Evolutionary conservation across 2,113 vertebrate genomes (phyloP).

Genomic region (Corvus cornix): DNA sequence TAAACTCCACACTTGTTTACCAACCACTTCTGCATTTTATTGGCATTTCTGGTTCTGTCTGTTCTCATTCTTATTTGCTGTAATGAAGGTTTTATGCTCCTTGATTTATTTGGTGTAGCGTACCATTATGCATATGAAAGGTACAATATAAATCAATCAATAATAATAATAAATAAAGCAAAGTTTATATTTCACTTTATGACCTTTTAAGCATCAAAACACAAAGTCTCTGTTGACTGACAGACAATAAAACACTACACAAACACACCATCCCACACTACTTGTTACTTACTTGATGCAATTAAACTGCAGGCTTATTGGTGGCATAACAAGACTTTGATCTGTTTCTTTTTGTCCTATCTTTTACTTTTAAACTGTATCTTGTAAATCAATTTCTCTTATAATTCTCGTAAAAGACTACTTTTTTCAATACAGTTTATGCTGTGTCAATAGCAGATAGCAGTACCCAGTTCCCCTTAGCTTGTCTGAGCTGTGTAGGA

Average conservation of each 20-base stretch:
- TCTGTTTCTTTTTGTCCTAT: not conserved
- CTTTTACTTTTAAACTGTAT: slow-evolving; percentile 36
- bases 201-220: slow-evolving; percentile 7
- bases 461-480: not conserved
- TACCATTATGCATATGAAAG: not conserved
- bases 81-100: slow-evolving; percentile 10
- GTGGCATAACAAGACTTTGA: not conserved
- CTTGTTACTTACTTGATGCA: not conserved
- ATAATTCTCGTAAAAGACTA: slow-evolving; percentile 4
- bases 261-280: not conserved
- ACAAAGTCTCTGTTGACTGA: not conserved
- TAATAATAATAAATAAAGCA: not conserved
- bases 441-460: not conserved
- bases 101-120: slow-evolving; percentile 44
- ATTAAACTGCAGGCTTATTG: slow-evolving; percentile 3
- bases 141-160: slow-evolving; percentile 30
- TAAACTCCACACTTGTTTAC: not conserved
- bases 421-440: slow-evolving; percentile 22
- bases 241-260: not conserved
- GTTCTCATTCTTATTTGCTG: slow-evolving; percentile 17
- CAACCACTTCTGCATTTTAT: not conserved
- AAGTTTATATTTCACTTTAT: slow-evolving; percentile 4
- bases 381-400: slow-evolving; percentile 46
- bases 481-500: not conserved
- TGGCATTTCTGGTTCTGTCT: slow-evolving; percentile 5